Percentiles rank a stretch among this genome's conserved stretches.
Evolutionary conservation across 2,888 invertebrate species (phyloP).

Genomic region (Ellobium chinense): DNA sequence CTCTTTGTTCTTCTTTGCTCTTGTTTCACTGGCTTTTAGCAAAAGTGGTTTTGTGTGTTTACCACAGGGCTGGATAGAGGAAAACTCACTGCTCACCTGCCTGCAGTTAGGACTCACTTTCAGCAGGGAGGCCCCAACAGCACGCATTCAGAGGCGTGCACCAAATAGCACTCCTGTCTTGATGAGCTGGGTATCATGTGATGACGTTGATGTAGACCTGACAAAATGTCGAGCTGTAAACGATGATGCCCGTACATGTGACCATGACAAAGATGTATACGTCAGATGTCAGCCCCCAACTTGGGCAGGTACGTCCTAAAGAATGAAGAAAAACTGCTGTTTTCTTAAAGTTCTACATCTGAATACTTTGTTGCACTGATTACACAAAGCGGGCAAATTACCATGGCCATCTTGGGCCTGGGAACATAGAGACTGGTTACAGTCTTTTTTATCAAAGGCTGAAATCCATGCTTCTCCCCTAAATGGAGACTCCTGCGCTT

Average conservation of each 20-base stretch:
- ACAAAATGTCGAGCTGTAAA: conserved; percentile 88
- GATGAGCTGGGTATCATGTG: conserved; percentile 91
- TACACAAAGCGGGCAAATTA: too few relatives aligned
- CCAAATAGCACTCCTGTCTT: conserved; percentile 83
- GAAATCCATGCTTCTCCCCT: too few relatives aligned
- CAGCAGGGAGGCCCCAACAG: conserved; percentile 95
- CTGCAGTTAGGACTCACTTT: conserved; percentile 95
- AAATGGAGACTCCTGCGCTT: too few relatives aligned
- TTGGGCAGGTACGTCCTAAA: conserved; percentile 78
- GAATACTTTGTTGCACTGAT: background rate
- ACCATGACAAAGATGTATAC: conserved; percentile 73
- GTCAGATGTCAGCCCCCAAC: conserved; percentile 78
- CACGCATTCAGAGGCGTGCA: conserved; percentile 86
- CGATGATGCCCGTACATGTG: conserved; percentile 83
- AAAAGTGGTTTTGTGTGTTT: too few relatives aligned
- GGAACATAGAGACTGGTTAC: too few relatives aligned
- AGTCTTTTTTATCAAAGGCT: too few relatives aligned
- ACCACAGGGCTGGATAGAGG: conserved; percentile 93
- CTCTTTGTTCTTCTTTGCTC: too few relatives aligned
- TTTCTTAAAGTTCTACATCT: too few relatives aligned
- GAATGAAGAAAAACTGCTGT: background rate
- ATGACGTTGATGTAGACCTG: conserved; percentile 93
- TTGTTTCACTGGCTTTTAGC: too few relatives aligned
- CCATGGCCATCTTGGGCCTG: too few relatives aligned
- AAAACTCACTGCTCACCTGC: conserved; percentile 95